Base-by-base conservation (phyloP, 2,797 vertebrate species). In the Myiotriccus ornatus region DNA sequence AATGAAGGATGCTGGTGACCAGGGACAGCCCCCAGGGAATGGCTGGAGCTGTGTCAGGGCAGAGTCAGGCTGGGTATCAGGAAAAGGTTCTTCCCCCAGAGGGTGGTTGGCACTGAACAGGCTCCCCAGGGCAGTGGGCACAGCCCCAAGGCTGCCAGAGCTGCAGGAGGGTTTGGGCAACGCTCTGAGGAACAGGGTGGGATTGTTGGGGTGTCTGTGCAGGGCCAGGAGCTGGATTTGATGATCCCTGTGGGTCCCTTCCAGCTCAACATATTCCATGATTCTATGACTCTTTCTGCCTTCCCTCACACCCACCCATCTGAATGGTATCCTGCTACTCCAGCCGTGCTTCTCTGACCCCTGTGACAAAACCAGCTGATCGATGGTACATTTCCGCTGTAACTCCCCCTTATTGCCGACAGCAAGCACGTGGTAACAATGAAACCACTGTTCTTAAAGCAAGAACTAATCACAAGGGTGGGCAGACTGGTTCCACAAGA, bases 11-110 rank as follows among this genome's bases (percentile, higher is more conserved):
- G 53, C 15, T 57, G 22, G 23, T 79, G n/a, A 57, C 7, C 46
- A 70, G 35, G 1, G 49, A 55, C 41, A 35, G 35, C 2, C 9
- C 6, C 27, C 8, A 39, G 6, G 34, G 56, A 69, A 8, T 0
- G 0, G 35, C 59, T 37, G 67, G 37, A 50, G 50, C 19, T n/a
- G 13, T 17, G 37, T 0, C 37, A 37, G 37, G 75, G 12, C 18
- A 46, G 27, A 50, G 0, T 56, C 0, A 43, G 32, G 27, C 0
- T n/a, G 44, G 44, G 30, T 0, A 0, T 64, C 1, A 32, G 12
- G 27, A 0, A 18, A 71, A 56, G 43, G 10, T 4, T 32, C 32
- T 49, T 43, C 35, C 27, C 44, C 15, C 32, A 57, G 32, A 57
- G 59, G 39, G 50, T 50, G 67, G 50, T 71, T 44, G 56, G 56